Percentiles rank a stretch among this genome's conserved stretches.
These are phyloP conservation scores for Podarcis cretensis DNA, from an alignment of 2,113 vertebrate species.

Conservation along the genomic window DNA sequence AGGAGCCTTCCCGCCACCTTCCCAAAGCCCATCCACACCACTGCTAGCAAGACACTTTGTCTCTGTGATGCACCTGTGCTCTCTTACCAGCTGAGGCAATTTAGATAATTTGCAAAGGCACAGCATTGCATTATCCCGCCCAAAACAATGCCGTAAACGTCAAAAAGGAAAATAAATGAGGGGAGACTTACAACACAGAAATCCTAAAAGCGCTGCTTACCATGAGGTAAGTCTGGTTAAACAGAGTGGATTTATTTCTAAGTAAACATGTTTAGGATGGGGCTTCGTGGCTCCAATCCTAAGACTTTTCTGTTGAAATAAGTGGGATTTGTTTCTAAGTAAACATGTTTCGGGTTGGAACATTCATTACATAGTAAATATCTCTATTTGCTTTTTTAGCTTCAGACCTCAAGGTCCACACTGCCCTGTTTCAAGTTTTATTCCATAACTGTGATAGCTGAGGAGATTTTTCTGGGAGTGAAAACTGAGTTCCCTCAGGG, in stretches of 20 bases:
- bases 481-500: not conserved
- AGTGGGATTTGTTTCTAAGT: slow-evolving; percentile 16
- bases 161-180: not conserved
- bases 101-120: not conserved
- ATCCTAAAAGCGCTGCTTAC: not conserved
- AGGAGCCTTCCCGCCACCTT: no score
- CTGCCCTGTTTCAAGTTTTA: not conserved
- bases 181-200: not conserved
- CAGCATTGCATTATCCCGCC: no score
- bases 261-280: not conserved
- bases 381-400: not conserved
- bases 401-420: not conserved
- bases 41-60: not conserved
- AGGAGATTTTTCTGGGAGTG: not conserved
- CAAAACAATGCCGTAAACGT: not conserved
- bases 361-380: not conserved
- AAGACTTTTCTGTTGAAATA: not conserved
- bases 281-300: not conserved
- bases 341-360: not conserved
- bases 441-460: not conserved
- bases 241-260: not conserved
- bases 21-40: not conserved
- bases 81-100: no score
- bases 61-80: not conserved
- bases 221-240: not conserved